Evolutionary conservation across 2,797 vertebrate genomes (phyloP).

Genomic region (Microctenopoma lineatum): DNA sequence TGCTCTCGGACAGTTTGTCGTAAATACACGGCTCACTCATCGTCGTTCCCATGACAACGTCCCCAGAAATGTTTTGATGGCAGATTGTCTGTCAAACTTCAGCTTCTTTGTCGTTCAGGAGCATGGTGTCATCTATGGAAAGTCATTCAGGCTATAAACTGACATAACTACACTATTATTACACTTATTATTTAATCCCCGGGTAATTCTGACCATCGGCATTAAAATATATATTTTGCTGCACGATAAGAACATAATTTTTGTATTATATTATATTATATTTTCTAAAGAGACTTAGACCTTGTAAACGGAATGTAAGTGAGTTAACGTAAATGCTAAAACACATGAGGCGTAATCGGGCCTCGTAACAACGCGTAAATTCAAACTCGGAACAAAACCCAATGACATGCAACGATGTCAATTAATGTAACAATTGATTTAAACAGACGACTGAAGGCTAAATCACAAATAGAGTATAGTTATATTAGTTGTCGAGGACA

Average conservation of each 20-base stretch:
- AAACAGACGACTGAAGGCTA: neutral
- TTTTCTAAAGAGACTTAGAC: neutral
- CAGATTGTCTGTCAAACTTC: slow-evolving; percentile 19
- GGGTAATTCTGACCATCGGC: too few relatives aligned
- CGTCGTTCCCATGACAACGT: slow-evolving; percentile 87
- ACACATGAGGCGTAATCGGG: neutral
- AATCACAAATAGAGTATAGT: neutral
- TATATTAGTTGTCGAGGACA: neutral
- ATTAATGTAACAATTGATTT: neutral
- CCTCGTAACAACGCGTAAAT: too few relatives aligned
- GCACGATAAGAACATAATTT: too few relatives aligned
- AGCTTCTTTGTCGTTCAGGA: slow-evolving; percentile 1
- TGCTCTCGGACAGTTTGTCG: slow-evolving; percentile 93
- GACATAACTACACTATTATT: too few relatives aligned
- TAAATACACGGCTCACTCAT: slow-evolving; percentile 93
- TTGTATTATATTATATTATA: too few relatives aligned
- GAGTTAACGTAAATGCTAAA: neutral
- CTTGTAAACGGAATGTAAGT: too few relatives aligned
- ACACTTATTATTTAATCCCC: too few relatives aligned
- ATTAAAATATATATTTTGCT: too few relatives aligned
- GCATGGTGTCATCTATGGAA: slow-evolving; percentile 49
- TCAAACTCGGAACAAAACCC: too few relatives aligned
- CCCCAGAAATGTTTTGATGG: neutral
- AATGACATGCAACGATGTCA: too few relatives aligned
- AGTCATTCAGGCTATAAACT: neutral